Evolutionary conservation across 2,888 invertebrate genomes (phyloP), one percentile per base, ranked within the genome.

Genomic region (Conus canariensis): DNA sequence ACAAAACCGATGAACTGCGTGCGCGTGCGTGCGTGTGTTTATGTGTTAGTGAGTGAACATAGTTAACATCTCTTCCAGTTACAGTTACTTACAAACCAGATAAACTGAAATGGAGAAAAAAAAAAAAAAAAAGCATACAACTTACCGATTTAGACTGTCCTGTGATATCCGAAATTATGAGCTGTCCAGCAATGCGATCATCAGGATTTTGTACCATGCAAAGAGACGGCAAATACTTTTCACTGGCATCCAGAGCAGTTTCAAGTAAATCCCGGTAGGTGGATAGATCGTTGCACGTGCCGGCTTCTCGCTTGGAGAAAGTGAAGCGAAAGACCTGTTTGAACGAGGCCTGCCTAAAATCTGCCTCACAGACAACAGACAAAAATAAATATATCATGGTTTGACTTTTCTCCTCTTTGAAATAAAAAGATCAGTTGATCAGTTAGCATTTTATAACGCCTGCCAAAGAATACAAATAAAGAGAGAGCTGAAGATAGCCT

Each of bases 261-360:
- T 85, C 16, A 1, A 85, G 60, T 25, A 85, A 60, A 25, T 59
- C 85, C 10, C n/a, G 85, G 25, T 85, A 85, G 25, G 25, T 25
- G n/a, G 59, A 60, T 56, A 85, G 14, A 7, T 85, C 60, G 16
- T 25, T 12, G 25, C 85, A 85, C 7, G 85, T 25, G 14, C 85
- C 85, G 9, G 19, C 16, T 85, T 85, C 85, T 25, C 22, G 85
- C 10, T 85, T 85, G 5, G 12, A 19, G 85, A 19, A 85, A 6
- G n/a, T 60, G 60, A 85, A 85, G 59, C 85, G 85, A 14, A 85
- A 85, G 9, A 56, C 56, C 22, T 85, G 85, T n/a, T 85, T 59
- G 60, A 85, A 85, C 1, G 85, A 60, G 59, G 85, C 85, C 12
- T 22, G 85, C 25, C 7, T 25, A 25, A 85, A 85, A 12, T 85